Evolutionary conservation across 2,113 vertebrate species (phyloP), one percentile per base, ranked within the genome.

Genomic region (Pomatorhinus ruficollis): DNA sequence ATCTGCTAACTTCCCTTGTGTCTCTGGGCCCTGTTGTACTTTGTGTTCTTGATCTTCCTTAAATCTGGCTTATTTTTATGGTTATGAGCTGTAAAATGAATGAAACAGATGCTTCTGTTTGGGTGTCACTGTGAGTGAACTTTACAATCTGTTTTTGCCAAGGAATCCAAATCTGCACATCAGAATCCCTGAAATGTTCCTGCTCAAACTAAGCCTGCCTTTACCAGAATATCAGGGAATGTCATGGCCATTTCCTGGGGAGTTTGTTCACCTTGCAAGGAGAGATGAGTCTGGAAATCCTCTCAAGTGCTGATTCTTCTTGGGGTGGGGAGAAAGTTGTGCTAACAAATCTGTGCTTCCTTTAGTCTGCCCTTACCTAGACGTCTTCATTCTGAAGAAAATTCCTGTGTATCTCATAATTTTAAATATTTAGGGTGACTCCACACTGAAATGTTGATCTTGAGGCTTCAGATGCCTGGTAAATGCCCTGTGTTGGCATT

Each of bases 61-160:
- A 33, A 78, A 37, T 78, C 68, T 77, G 77, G 21, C 65, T 88
- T 89, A 42, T 23, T 87, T 78, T 57, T 71, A 3, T 85, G 35
- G 39, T 45, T 87, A 15, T 35, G 42, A 94, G 31, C 49, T 83
- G 53, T 83, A 49, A 87, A 72, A 61, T 74, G 81, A 30, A 30
- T 87, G 83, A 53, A 90, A 60, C 66, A 76, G 45, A 75, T 68
- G 56, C 60, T 69, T 68, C 94, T 86, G 70, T 83, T 90, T 52
- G 90, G 72, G 8, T 80, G 39, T 76, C n/a, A 4, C 45, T 72
- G 44, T 13, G 23, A 74, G 69, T 49, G 64, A 84, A 59, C 15
- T 7, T 74, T 45, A 12, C 54, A 53, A 6, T 63, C 89, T 59
- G 30, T 39, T 3, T 90, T 83, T 86, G 79, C 82, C 63, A 59